Evolutionary conservation across 2,888 invertebrate genomes (phyloP), one percentile per base, ranked within the genome.

Genomic region (Cataglyphis livida): DNA sequence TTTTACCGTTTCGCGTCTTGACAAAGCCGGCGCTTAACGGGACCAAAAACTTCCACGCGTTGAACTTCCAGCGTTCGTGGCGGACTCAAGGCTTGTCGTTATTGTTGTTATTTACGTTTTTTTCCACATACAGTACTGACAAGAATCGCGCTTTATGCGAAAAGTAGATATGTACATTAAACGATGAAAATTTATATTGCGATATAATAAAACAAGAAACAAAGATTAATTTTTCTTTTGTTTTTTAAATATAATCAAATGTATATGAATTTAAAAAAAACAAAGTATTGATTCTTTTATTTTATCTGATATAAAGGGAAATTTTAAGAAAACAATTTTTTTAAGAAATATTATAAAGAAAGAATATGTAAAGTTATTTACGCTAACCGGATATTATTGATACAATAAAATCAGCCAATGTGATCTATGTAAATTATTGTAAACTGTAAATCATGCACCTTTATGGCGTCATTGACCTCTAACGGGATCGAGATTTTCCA

Each of bases 401-500:
- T 61, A 54, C 25, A 9, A 59, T 32, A 78, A 79, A 57, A 61
- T 28, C 38, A 57, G 12, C 10, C 48, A 25, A 7, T n/a, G 59
- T 62, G 61, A 54, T 68, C 74, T 44, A 25, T 84, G 84, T 76
- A 66, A 76, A 88, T 82, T 82, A 66, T n/a, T 84, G 84, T 76
- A 66, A 76, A 88, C 84, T 82, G 70, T 57, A 64, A 75, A 75
- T 71, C 38, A 87, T 84, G 70, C 54, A 82, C 65, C 83, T 74
- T 64, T 81, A 84, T 76, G 85, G 82, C 85, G 85, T 84, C 73
- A 81, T 83, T 87, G 88, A 82, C 84, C 82, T 81, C 88, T 89
- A 89, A 89, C 89, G 89, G 89, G 87, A 88, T 32, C 76, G 57
- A 64, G 54, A 28, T 81, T 59, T 84, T 84, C 88, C 79, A 84